phyloP scores from a whole-genome alignment of 2,888 invertebrate species.

The Mythimna albipuncta region DNA sequence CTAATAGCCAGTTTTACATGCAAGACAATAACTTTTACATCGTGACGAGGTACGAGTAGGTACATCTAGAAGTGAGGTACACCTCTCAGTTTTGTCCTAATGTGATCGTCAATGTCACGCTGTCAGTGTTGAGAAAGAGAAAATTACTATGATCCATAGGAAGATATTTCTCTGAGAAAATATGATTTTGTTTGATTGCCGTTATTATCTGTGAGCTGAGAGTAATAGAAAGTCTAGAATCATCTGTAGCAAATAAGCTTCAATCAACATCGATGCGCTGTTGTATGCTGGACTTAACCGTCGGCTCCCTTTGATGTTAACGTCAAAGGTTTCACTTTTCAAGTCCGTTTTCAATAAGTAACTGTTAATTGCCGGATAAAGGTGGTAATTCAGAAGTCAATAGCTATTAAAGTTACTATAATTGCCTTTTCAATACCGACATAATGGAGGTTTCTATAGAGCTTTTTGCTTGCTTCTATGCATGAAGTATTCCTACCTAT shows the following conservation, averaged over 20 bases:
- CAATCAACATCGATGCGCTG: constrained; percentile 30
- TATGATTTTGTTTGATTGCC: constrained; percentile 65
- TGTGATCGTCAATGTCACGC: constrained; percentile 61
- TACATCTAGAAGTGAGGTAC: constrained; percentile 42
- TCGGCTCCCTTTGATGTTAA: constrained; percentile 29
- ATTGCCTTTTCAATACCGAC: constrained; percentile 13
- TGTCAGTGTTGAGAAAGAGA: constrained; percentile 69
- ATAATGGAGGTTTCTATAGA: constrained; percentile 1
- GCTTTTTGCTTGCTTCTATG: background rate
- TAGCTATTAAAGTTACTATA: constrained; percentile 14
- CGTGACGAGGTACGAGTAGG: constrained; percentile 49
- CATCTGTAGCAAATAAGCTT: constrained; percentile 47
- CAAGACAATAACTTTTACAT: constrained; percentile 41
- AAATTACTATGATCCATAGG: constrained; percentile 68
- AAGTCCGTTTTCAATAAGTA: constrained; percentile 17
- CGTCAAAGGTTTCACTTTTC: constrained; percentile 24
- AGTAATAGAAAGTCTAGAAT: constrained; percentile 57
- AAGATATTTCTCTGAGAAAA: constrained; percentile 66
- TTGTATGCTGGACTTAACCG: background rate
- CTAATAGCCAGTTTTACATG: constrained; percentile 53
- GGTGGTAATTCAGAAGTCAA: constrained; percentile 40
- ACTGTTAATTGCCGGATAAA: constrained; percentile 27
- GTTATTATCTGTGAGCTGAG: constrained; percentile 64
- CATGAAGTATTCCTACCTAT: background rate
- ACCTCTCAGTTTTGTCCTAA: constrained; percentile 46